Base-by-base conservation (phyloP, 1,140 invertebrate genomes). In the Drosophila bocqueti region DNA sequence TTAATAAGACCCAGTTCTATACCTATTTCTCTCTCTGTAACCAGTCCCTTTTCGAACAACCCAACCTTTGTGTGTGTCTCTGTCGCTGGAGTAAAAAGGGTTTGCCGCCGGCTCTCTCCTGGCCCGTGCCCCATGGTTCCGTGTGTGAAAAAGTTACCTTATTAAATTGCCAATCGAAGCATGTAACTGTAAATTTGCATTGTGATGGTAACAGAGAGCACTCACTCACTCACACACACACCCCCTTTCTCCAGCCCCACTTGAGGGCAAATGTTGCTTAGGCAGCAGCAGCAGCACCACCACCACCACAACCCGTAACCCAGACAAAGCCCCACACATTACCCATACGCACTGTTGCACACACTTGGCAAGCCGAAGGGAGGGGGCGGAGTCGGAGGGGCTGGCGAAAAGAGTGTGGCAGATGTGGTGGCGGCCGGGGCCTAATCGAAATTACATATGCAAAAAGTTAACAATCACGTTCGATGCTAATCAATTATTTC, bases 181-280 rank as follows among this genome's bases (percentile, higher is more conserved):
- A 91, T 90, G 85, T 90, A 90, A 90, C 85, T 90, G 85, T 90
- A 90, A 90, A 90, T 90, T 90, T 90, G 84, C 84, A 89, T 89
- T 89, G 85, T 89, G 76, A 73, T 76, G 82, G 81, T 43, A 67
- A 66, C 75, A 72, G 62, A 68, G 62, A 60, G 66, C 36, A 54
- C 42, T 31, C 24, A 66, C 38, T 29, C 26, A 24, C 34, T 34
- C 31, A 40, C 34, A 59, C 50, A 52, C 11, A 31, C 49, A 18
- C 49, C n/a, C 3, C 47, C 16, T 5, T 7, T 9, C 7, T 43
- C 47, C 16, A 34, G 2, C 50, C 50, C 50, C 29, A 52, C 18
- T 52, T 11, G 34, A 18, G 49, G 16, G 49, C 49, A 76, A 76
- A 76, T 83, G 64, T 69, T 84, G 81, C 73, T 84, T 77, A 84